Conservation (phyloP, 2,888 invertebrate species). For the Sarcophaga rosellei region DNA sequence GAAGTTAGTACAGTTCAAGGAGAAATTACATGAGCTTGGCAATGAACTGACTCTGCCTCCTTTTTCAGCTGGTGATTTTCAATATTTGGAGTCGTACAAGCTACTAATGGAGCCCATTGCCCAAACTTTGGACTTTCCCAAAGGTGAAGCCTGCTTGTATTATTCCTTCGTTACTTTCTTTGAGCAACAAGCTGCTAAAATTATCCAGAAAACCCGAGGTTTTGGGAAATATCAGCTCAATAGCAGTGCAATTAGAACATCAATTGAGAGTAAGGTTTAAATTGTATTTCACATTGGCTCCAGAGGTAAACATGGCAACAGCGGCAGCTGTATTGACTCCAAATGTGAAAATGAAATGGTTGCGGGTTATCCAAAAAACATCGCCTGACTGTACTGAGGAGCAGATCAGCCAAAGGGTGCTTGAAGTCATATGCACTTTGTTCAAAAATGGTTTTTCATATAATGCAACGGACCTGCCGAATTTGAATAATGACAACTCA, state of each 20-base stretch:
- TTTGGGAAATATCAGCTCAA: slow-evolving; percentile 41
- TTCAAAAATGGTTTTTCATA: slow-evolving; percentile 23
- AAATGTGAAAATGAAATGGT: slow-evolving; percentile 41
- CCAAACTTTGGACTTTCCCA: slow-evolving; percentile 25
- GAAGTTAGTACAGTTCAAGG: slow-evolving; percentile 36
- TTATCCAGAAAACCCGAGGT: slow-evolving; percentile 28
- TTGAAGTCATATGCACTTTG: slow-evolving; percentile 24
- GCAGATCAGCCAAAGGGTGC: slow-evolving; percentile 11
- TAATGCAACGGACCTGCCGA: slow-evolving; percentile 24
- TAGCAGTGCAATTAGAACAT: slow-evolving; percentile 44
- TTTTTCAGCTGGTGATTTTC: slow-evolving; percentile 33
- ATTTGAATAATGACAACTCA: slow-evolving; percentile 43
- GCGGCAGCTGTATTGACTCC: slow-evolving; percentile 45
- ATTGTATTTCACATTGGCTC: slow-evolving; percentile 43
- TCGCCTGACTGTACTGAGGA: slow-evolving; percentile 5
- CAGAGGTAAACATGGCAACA: slow-evolving; percentile 48
- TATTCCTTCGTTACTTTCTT: slow-evolving; percentile 29
- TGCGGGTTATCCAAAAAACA: slow-evolving; percentile 33
- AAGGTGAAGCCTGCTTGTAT: slow-evolving; percentile 38
- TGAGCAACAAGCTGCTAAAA: slow-evolving; percentile 43
- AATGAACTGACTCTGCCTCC: slow-evolving; percentile 31
- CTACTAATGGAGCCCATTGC: slow-evolving; percentile 36
- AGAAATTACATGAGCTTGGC: slow-evolving; percentile 43
- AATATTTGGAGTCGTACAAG: slow-evolving; percentile 44
- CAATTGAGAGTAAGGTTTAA: slow-evolving; percentile 38